phyloP scores from a whole-genome alignment of 2,888 invertebrate genomes.

The Sthenelais limicola region DNA sequence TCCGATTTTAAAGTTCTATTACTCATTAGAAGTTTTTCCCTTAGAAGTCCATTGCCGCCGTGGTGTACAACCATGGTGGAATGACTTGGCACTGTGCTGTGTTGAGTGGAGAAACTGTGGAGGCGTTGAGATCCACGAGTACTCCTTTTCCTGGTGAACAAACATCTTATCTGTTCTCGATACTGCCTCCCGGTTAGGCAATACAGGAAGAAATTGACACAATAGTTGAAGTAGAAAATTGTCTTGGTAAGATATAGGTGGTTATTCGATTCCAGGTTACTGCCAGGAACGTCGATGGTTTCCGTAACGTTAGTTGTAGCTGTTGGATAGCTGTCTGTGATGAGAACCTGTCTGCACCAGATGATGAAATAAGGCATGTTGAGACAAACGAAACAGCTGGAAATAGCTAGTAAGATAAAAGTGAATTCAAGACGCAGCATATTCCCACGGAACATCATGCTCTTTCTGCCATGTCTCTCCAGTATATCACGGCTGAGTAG shows the following conservation, averaged over 20 bases:
- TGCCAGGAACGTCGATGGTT: background rate
- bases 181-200: constrained; percentile 65
- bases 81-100: constrained; percentile 2
- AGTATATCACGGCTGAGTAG: constrained; percentile 53
- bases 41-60: background rate
- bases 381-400: constrained; percentile 65
- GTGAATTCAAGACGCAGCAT: constrained; percentile 60
- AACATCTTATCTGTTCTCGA: constrained; percentile 57
- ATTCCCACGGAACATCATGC: constrained; percentile 38
- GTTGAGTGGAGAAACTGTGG: constrained; percentile 25
- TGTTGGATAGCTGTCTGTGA: background rate
- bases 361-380: constrained; percentile 67
- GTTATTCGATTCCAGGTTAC: background rate
- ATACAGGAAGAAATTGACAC: constrained; percentile 67
- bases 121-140: background rate
- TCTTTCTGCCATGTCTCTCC: background rate
- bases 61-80: background rate
- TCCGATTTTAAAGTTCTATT: no score
- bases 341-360: constrained; percentile 54
- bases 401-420: constrained; percentile 64
- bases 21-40: no score
- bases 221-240: constrained; percentile 58
- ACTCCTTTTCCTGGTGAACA: constrained; percentile 1
- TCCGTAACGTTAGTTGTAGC: background rate
- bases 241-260: constrained; percentile 32